Conservation (phyloP, 2,113 vertebrate genomes). For the Aspidoscelis tigris region DNA sequence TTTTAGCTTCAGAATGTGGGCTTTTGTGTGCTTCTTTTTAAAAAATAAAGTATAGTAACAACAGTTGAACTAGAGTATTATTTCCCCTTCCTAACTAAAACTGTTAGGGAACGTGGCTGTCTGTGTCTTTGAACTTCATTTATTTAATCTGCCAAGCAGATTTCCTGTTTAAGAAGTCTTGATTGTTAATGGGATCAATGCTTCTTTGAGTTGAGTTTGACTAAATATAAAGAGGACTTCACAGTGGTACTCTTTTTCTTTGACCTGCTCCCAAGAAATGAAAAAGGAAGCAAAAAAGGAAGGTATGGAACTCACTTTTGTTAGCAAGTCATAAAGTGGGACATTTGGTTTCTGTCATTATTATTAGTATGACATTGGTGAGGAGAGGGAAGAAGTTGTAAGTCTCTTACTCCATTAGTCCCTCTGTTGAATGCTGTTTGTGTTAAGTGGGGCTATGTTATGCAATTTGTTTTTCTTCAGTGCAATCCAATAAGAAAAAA, state of each 20-base stretch:
- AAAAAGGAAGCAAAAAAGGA: conserved; percentile 24
- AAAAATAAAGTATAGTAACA: background rate
- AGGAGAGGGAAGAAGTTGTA: conserved; percentile 7
- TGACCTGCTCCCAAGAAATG: conserved; percentile 5
- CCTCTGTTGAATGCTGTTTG: conserved; percentile 10
- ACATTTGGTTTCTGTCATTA: conserved; percentile 26
- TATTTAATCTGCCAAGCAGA: conserved; percentile 29
- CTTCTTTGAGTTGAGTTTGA: conserved; percentile 47
- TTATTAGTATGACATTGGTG: conserved; percentile 1
- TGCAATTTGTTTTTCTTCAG: conserved; percentile 26
- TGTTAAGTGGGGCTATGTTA: conserved; percentile 8
- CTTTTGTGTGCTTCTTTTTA: background rate
- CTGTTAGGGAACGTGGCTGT: background rate
- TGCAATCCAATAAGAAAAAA: conserved; percentile 27
- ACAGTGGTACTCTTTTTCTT: conserved; percentile 14
- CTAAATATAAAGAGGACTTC: conserved; percentile 36
- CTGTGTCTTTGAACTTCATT: background rate
- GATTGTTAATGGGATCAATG: conserved; percentile 33
- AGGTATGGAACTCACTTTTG: conserved; percentile 14
- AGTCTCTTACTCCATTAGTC: conserved; percentile 14
- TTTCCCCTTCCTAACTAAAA: background rate
- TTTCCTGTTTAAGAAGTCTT: conserved; percentile 35
- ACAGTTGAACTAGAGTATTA: background rate
- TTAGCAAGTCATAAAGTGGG: conserved; percentile 45
- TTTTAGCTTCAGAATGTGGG: background rate